phyloP scores from a whole-genome alignment of 2,113 vertebrate species.

The Phaethornis superciliosus region DNA sequence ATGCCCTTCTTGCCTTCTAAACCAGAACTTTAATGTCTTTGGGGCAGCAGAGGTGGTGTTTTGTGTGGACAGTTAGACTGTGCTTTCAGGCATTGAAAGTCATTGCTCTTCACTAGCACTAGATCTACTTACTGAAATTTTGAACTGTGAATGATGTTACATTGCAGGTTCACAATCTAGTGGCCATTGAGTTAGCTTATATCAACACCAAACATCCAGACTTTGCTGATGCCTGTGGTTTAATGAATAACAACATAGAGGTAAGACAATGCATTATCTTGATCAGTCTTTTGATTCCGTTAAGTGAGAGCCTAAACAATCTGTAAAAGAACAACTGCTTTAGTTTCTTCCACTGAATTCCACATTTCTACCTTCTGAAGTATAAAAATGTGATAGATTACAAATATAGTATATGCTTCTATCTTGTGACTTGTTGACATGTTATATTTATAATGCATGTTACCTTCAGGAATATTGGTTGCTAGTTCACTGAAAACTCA shows the following conservation, averaged over 20 bases:
- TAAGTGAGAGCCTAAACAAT: not conserved
- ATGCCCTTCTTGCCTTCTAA: not conserved
- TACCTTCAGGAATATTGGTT: not conserved
- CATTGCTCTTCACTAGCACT: not conserved
- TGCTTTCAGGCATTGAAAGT: not conserved
- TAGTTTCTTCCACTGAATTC: not conserved
- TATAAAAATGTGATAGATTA: not conserved
- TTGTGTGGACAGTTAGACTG: not conserved
- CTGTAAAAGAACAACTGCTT: not conserved
- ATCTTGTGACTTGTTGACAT: not conserved
- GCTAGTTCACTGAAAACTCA: not conserved
- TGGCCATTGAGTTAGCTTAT: conserved; percentile 96
- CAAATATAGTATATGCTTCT: not conserved
- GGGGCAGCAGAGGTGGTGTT: not conserved
- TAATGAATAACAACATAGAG: conserved; percentile 98
- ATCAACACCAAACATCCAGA: conserved; percentile 99
- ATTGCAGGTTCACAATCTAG: conserved; percentile 94
- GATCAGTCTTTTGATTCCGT: not conserved
- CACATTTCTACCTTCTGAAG: not conserved
- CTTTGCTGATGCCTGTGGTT: conserved; percentile 95
- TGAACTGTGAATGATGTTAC: not conserved
- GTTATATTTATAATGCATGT: not conserved
- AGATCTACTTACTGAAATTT: not conserved
- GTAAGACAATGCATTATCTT: conserved; percentile 72
- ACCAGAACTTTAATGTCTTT: not conserved